Evolutionary conservation across 2,797 vertebrate genomes (phyloP), one percentile per base, ranked within the genome.

Genomic region (Syncerus caffer): DNA sequence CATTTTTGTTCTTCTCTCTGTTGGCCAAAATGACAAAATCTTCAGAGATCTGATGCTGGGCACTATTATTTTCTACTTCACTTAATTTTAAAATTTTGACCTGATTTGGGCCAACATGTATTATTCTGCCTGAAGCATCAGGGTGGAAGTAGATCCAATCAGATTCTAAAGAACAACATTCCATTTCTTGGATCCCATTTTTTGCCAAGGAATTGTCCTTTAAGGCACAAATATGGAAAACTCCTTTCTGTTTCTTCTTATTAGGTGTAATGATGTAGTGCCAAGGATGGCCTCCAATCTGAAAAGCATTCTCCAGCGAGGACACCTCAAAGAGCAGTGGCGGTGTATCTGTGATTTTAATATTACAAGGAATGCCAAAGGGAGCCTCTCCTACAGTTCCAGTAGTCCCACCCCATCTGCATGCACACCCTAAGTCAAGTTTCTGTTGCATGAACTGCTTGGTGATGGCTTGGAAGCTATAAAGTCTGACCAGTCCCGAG

Each of bases 291-390:
- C n/a, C n/a, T n/a, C n/a, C n/a, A n/a, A n/a, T n/a, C n/a, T n/a
- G n/a, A n/a, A n/a, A n/a, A n/a, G n/a, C n/a, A n/a, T n/a, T n/a
- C n/a, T n/a, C n/a, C n/a, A n/a, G n/a, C n/a, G n/a, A n/a, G n/a
- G n/a, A n/a, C n/a, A n/a, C n/a, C n/a, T n/a, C n/a, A n/a, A n/a
- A n/a, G n/a, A n/a, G n/a, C n/a, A n/a, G n/a, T n/a, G n/a, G n/a
- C n/a, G n/a, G n/a, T n/a, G n/a, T n/a, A n/a, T n/a, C 99, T 99
- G 99, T 99, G 98, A 99, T 99, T 98, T 99, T 99, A 98, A 99
- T 99, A 98, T 99, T 99, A 98, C 99, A 99, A 4, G 99, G 99
- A 98, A 99, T 99, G 96, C 99, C 99, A 98, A 99, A 99, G 6
- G 99, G 99, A 98, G 98, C 98, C 82, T 99, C 99, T 98, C 99